Conservation (phyloP, 2,888 invertebrate species). For the Hololepta plana region DNA sequence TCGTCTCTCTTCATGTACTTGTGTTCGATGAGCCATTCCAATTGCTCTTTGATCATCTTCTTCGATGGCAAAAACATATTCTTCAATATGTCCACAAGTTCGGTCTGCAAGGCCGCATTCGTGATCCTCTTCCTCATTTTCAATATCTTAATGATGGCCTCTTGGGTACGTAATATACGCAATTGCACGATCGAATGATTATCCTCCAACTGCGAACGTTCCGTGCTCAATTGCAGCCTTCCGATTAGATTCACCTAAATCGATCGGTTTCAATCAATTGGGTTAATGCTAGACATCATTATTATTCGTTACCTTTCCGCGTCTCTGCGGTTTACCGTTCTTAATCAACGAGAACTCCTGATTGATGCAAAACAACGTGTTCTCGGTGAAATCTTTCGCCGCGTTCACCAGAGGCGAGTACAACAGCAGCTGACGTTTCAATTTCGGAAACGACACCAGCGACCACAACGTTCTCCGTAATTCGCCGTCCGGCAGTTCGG, state of each 20-base stretch:
- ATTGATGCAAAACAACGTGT: slow-evolving; percentile 90
- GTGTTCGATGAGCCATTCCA: slow-evolving; percentile 99
- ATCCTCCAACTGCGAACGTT: slow-evolving; percentile 85
- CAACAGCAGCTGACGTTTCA: slow-evolving; percentile 77
- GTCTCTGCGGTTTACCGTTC: slow-evolving; percentile 83
- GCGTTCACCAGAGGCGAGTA: slow-evolving; percentile 67
- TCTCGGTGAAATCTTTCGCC: slow-evolving; percentile 86
- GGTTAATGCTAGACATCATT: background rate
- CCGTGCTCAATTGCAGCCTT: slow-evolving; percentile 84
- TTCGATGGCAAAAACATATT: slow-evolving; percentile 99
- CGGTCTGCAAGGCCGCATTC: slow-evolving; percentile 90
- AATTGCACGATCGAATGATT: slow-evolving; percentile 97
- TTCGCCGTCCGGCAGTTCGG: slow-evolving; percentile 92
- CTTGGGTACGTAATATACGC: slow-evolving; percentile 81
- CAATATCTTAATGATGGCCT: slow-evolving; percentile 97
- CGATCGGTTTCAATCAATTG: background rate
- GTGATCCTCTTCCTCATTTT: slow-evolving; percentile 94
- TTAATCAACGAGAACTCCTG: slow-evolving; percentile 91
- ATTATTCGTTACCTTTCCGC: slow-evolving; percentile 54
- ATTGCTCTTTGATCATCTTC: slow-evolving; percentile 98
- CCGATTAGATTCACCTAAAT: slow-evolving; percentile 78
- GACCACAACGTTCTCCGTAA: slow-evolving; percentile 91
- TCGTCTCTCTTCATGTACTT: slow-evolving; percentile 95
- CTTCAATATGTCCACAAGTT: slow-evolving; percentile 93
- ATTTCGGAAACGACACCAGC: slow-evolving; percentile 86